These are phyloP conservation scores for Parotocinclus haroldoi DNA, from an alignment of 2,797 vertebrate species.

Conservation along the genomic window DNA sequence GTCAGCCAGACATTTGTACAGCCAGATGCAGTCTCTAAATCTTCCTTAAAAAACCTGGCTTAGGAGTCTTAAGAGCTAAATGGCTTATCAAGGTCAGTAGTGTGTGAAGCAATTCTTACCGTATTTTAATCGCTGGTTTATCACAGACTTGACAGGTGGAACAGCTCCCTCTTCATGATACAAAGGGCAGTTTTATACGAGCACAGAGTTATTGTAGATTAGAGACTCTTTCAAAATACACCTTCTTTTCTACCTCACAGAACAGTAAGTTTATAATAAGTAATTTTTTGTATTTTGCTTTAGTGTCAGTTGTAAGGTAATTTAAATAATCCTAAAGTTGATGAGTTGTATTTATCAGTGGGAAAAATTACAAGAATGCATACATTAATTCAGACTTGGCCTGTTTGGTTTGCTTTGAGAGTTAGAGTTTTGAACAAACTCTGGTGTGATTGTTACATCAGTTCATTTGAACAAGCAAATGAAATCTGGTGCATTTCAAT, in stretches of 20 bases:
- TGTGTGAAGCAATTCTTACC: constrained; percentile 54
- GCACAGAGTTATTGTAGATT: neutral
- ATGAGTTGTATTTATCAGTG: too few species aligned
- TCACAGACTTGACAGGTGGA: constrained; percentile 31
- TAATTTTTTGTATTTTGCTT: too few species aligned
- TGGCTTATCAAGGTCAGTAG: constrained; percentile 67
- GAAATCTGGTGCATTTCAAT: too few species aligned
- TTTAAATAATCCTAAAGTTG: too few species aligned
- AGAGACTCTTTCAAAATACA: constrained; percentile 11
- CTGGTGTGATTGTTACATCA: too few species aligned
- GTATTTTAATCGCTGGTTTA: constrained; percentile 59
- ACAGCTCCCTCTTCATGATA: neutral
- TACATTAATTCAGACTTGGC: too few species aligned
- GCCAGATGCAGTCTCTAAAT: constrained; percentile 57
- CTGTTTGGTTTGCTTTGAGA: too few species aligned
- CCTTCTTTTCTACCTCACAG: constrained; percentile 3
- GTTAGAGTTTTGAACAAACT: too few species aligned
- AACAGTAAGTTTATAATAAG: constrained; percentile 1
- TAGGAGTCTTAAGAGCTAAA: constrained; percentile 49
- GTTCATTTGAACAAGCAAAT: too few species aligned
- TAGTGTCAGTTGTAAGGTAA: neutral
- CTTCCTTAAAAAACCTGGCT: constrained; percentile 39
- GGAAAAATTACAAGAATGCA: too few species aligned
- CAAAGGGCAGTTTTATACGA: neutral
- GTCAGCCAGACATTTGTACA: constrained; percentile 17